Base-by-base conservation (phyloP, 2,797 vertebrate species). In the Sebastes cheni region DNA sequence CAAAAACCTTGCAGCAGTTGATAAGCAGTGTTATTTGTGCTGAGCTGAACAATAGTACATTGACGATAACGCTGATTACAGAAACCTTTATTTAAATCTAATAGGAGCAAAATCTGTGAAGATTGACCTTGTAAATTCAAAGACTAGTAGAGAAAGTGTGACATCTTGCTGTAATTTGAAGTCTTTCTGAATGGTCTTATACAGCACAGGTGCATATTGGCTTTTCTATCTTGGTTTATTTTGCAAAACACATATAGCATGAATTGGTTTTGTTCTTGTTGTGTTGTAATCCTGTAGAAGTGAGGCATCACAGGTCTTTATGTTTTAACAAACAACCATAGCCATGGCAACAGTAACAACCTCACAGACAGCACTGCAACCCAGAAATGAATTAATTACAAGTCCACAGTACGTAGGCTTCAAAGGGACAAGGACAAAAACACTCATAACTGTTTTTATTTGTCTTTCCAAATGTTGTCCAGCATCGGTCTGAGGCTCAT, bases 21-120 rank as follows among this genome's bases (percentile, higher is more conserved):
- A 84, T 27, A 29, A 83, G 72, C 59, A 34, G 61, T 9, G 1
- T 61, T 88, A 20, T 68, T 76, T 3, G 29, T 55, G 56, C 72
- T 69, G 58, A 76, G 39, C 2, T 67, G 14, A 77, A 54, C 55
- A 67, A 39, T 42, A 27, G 4, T 20, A 3, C 42, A 5, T 25
- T 14, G 59, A 68, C n/a, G 22, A 22, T 10, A 56, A 20, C 56
- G 5, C 8, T 2, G 58, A 84, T 65, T 67, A 66, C 65, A 75
- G 42, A 76, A 75, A 62, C 18, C 11, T 3, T 54, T 61, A 23
- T 62, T 62, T 60, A 42, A 65, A 32, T 69, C 3, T 12, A 58
- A 42, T 25, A 0, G 7, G 27, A 39, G 67, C 10, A 8, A 54
- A 67, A 68, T 3, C 5, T 42, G 52, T 58, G 29, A 46, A 70